phyloP scores from a whole-genome alignment of 2,113 vertebrate genomes.

The Mobula hypostoma region DNA sequence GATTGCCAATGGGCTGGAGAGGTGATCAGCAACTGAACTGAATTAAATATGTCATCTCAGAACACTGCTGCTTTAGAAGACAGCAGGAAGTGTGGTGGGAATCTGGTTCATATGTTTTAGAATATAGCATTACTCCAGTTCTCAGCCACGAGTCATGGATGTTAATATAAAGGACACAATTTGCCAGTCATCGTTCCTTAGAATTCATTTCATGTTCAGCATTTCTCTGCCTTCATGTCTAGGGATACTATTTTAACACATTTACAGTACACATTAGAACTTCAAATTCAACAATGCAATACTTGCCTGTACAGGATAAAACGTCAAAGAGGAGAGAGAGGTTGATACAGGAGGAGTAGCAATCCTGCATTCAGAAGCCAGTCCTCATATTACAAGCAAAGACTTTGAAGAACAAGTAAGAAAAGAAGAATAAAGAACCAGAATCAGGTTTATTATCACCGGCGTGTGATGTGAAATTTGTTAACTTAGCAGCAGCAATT shows the following conservation, averaged over 20 bases:
- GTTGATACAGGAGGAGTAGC: not conserved
- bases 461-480: too few species aligned
- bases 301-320: not conserved
- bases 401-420: not conserved
- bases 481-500: too few species aligned
- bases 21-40: not conserved
- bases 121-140: not conserved
- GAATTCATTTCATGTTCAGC: not conserved
- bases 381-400: not conserved
- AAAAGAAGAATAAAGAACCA: not conserved
- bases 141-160: not conserved
- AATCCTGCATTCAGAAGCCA: not conserved
- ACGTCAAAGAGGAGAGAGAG: not conserved
- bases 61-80: not conserved
- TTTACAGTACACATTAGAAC: not conserved
- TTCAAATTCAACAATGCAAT: not conserved
- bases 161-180: not conserved
- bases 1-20: not conserved
- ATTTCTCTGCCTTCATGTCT: not conserved
- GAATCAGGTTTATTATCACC: too few species aligned
- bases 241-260: not conserved
- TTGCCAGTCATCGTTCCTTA: not conserved
- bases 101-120: not conserved
- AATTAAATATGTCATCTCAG: not conserved
- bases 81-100: not conserved